Percentiles rank a stretch among this genome's conserved stretches.
Evolutionary conservation across 2,113 vertebrate genomes (phyloP).

Genomic region (Circaetus gallicus): DNA sequence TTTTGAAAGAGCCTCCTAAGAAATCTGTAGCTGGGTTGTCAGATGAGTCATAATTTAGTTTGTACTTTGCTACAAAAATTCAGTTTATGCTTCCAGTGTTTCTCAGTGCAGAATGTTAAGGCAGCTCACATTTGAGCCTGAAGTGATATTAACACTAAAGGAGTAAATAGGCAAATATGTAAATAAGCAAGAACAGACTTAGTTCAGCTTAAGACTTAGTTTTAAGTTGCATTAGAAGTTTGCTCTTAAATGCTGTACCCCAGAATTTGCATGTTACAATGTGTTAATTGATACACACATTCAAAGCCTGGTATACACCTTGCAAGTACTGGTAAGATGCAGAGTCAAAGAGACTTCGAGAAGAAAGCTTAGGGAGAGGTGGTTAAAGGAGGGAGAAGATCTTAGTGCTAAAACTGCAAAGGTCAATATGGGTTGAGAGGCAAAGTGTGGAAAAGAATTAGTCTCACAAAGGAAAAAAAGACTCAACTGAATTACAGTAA

Average conservation of each 20-base stretch:
- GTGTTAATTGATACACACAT: rapidly evolving
- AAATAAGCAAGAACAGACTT: background rate
- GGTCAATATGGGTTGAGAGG: background rate
- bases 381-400: background rate
- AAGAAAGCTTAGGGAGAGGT: background rate
- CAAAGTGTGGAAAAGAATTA: background rate
- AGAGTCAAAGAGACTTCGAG: background rate
- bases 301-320: background rate
- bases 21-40: background rate
- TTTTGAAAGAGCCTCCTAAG: background rate
- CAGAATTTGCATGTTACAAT: rapidly evolving
- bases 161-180: background rate
- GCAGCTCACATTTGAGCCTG: background rate
- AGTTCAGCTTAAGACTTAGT: background rate
- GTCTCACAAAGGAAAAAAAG: background rate
- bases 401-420: background rate
- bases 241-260: background rate
- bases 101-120: background rate
- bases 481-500: background rate
- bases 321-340: background rate
- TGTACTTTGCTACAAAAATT: background rate
- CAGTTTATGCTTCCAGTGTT: background rate
- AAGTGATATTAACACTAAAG: background rate
- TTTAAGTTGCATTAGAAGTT: background rate
- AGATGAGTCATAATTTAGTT: background rate